Evolutionary conservation across 2,888 invertebrate species (phyloP), one percentile per base, ranked within the genome.

Genomic region (Drosophila dives): DNA sequence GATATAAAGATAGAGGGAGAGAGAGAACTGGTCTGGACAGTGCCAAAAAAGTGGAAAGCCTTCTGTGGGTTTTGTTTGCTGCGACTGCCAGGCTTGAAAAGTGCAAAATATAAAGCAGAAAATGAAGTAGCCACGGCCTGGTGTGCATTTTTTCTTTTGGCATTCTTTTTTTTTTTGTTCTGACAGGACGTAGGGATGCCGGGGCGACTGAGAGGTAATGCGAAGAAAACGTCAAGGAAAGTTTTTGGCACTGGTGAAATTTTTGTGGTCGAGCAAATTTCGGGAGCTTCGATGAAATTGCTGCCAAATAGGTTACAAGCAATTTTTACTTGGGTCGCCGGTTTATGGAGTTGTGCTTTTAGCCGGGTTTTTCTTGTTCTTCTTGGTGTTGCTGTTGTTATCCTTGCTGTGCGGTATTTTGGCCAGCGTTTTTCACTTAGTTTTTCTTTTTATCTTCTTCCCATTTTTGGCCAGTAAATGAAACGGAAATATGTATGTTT

Each of bases 281-380:
- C 77, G 90, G 83, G 82, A 83, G 72, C 84, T 86, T 86, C 89
- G 89, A 86, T 90, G 86, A 85, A 86, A 89, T 90, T 88, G 86
- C 86, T 86, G 86, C 86, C 86, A 86, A 86, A 86, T 90, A 86
- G 86, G 90, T 90, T 86, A 86, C 86, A 86, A 86, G 86, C 86
- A 76, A 89, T 85, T 86, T 89, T 82, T 81, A 84, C 87, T 72
- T 75, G 82, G 85, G 89, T 75, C 76, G 72, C 84, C 85, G 84
- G 73, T 89, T 89, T 85, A 86, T 89, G 85, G 82, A 87, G 85
- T 75, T 75, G 74, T 68, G 71, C 71, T 65, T 75, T 58, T 71
- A 63, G 74, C 74, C 64, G 49, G 10, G 2, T 26, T 80, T 71
- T 69, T 71, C 60, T 56, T 53, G 49, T 40, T 66, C 32, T 40